phyloP scores from a whole-genome alignment of 2,113 vertebrate genomes.

The Rhea americana region DNA sequence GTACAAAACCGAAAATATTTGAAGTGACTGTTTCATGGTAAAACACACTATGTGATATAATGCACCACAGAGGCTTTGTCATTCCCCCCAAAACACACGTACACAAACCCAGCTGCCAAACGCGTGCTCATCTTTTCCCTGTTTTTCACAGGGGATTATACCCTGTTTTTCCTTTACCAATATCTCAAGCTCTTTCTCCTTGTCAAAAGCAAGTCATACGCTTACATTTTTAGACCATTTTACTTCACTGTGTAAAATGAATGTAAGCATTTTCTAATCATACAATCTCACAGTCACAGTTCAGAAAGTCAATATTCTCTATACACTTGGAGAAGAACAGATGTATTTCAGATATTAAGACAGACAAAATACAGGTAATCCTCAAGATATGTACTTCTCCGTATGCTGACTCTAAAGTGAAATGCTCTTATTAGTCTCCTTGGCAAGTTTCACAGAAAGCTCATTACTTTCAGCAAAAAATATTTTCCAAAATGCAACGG shows the following conservation, averaged over 20 bases:
- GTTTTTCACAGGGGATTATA: neutral
- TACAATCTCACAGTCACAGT: neutral
- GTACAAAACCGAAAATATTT: slow-evolving; percentile 28
- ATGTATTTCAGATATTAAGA: neutral
- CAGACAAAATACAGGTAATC: neutral
- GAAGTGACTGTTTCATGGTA: neutral
- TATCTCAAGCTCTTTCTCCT: neutral
- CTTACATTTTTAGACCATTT: slow-evolving; percentile 11
- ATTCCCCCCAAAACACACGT: neutral
- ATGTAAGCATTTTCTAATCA: neutral
- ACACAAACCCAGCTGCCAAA: neutral
- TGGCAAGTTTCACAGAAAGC: neutral
- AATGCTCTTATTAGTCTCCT: neutral
- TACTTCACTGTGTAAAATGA: slow-evolving; percentile 11
- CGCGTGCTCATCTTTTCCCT: slow-evolving; percentile 26
- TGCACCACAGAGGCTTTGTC: neutral
- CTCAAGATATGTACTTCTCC: neutral
- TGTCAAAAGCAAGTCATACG: neutral
- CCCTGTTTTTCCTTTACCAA: slow-evolving; percentile 6
- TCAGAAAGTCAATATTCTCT: neutral
- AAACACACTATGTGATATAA: slow-evolving; percentile 9
- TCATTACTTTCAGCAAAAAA: neutral
- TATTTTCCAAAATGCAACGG: neutral
- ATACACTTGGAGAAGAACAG: neutral
- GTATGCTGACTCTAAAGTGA: neutral